Evolutionary conservation across 2,888 invertebrate species (phyloP).

Genomic region (Philopedon plagiatum): DNA sequence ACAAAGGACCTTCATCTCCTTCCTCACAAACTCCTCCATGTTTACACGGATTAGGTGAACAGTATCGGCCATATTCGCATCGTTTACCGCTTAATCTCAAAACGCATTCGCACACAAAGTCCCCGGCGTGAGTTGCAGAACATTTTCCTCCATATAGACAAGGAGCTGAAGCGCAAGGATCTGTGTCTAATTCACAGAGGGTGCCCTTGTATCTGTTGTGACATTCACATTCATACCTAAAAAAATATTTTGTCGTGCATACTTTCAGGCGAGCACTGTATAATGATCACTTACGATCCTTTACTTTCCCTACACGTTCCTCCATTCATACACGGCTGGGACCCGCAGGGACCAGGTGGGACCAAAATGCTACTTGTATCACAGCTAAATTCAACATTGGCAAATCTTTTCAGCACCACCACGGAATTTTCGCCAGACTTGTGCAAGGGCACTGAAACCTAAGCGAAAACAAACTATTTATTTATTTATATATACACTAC

Average conservation of each 20-base stretch:
- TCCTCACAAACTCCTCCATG: conserved; percentile 94
- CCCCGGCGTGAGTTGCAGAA: conserved; percentile 71
- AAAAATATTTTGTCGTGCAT: too few relatives aligned
- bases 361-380: conserved; percentile 73
- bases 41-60: conserved; percentile 83
- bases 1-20: conserved; percentile 85
- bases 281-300: conserved; percentile 59
- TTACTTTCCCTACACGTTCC: conserved; percentile 73
- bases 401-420: conserved; percentile 76
- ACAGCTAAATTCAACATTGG: conserved; percentile 81
- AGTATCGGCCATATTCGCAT: conserved; percentile 71
- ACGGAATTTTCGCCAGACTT: conserved; percentile 77
- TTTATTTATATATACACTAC: too few relatives aligned
- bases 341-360: conserved; percentile 80
- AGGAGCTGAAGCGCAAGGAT: conserved; percentile 90
- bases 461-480: too few relatives aligned
- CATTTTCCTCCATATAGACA: conserved; percentile 89
- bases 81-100: conserved; percentile 81
- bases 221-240: conserved; percentile 83
- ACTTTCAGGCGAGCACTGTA: too few relatives aligned
- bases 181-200: conserved; percentile 87
- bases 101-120: conserved; percentile 85
- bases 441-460: conserved; percentile 79
- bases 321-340: conserved; percentile 84
- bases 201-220: conserved; percentile 75